These are phyloP conservation scores for Bombus waltoni DNA, from an alignment of 1,140 invertebrate species.

Conservation along the genomic window DNA sequence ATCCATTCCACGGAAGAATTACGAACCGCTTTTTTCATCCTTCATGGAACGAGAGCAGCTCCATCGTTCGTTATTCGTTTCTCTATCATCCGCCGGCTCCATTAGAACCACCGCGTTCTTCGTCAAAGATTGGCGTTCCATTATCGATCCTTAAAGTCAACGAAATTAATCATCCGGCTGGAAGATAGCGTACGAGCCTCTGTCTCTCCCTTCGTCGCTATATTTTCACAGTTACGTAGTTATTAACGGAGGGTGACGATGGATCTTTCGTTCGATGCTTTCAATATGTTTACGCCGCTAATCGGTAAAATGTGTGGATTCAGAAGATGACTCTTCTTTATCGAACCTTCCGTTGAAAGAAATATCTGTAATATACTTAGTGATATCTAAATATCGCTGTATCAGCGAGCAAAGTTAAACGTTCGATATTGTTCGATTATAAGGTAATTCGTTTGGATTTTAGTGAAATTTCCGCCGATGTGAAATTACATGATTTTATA, in stretches of 20 bases:
- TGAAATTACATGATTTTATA: too few species aligned
- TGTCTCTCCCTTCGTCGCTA: neutral
- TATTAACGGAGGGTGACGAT: neutral
- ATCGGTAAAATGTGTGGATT: neutral
- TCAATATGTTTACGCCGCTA: neutral
- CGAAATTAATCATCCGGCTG: conserved; percentile 30
- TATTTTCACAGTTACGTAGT: conserved; percentile 8
- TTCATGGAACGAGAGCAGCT: neutral
- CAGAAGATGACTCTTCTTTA: neutral
- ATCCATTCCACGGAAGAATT: conserved; percentile 28
- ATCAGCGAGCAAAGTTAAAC: too few species aligned
- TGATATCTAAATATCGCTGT: too few species aligned
- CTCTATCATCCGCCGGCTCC: neutral
- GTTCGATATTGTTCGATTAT: too few species aligned
- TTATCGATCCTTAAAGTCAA: conserved; percentile 33
- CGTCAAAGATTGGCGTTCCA: conserved; percentile 24
- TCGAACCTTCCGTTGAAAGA: too few species aligned
- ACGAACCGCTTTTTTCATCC: neutral
- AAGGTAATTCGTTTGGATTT: too few species aligned
- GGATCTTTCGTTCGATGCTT: neutral
- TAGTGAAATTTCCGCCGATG: too few species aligned
- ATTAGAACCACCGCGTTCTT: conserved; percentile 13
- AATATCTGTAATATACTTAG: neutral
- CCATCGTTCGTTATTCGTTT: conserved; percentile 12
- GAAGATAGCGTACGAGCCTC: neutral